Evolutionary conservation across 2,113 vertebrate genomes (phyloP).

Genomic region (Picathartes gymnocephalus): DNA sequence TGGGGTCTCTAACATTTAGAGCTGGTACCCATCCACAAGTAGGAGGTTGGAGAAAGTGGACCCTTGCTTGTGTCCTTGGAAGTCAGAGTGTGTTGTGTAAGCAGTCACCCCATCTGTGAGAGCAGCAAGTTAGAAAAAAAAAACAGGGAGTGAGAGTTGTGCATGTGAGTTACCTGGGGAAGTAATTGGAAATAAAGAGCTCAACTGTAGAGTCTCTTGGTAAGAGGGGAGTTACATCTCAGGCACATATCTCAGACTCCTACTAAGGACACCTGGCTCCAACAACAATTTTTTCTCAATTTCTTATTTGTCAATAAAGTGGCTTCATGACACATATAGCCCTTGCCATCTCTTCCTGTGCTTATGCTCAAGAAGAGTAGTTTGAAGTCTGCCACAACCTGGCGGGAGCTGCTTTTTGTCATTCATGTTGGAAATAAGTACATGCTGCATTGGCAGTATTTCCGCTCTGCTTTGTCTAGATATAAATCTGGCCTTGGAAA

Average conservation of each 20-base stretch:
- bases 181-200: background rate
- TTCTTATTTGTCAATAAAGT: background rate
- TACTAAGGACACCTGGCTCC: background rate
- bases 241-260: background rate
- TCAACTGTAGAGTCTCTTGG: accelerated
- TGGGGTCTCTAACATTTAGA: background rate
- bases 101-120: background rate
- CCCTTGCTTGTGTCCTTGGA: background rate
- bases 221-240: background rate
- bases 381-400: background rate
- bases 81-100: background rate
- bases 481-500: background rate
- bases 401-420: background rate
- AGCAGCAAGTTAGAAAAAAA: background rate
- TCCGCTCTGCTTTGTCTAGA: background rate
- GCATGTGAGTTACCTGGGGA: background rate
- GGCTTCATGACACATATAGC: background rate
- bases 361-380: background rate
- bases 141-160: no score
- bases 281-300: background rate
- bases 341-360: background rate
- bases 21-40: background rate
- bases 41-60: background rate
- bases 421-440: background rate
- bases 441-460: background rate